Evolutionary conservation across 2,888 invertebrate species (phyloP).

Genomic region (Stenotaenia linearis): DNA sequence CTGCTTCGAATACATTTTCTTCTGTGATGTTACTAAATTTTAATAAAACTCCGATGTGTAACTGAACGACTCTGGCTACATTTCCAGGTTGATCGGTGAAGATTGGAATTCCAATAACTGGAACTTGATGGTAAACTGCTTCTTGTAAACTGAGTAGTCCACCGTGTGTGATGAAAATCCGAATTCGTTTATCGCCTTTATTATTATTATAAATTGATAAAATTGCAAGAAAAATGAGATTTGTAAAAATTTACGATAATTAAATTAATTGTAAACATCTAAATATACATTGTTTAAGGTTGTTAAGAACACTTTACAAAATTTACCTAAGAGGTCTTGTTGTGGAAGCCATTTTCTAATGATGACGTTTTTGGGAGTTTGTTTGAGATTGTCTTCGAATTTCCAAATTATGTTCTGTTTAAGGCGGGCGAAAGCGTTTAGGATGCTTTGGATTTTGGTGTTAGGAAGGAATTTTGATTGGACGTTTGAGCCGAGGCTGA

Average conservation of each 20-base stretch:
- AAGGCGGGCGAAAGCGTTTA: neutral
- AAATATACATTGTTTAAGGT: too few relatives aligned
- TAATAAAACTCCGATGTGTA: neutral
- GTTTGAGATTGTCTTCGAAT: neutral
- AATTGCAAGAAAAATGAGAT: too few relatives aligned
- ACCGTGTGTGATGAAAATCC: neutral
- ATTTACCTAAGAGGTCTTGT: neutral
- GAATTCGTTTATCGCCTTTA: neutral
- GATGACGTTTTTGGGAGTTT: neutral
- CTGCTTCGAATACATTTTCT: neutral
- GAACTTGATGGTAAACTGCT: neutral
- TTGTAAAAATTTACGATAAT: too few relatives aligned
- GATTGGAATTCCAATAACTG: neutral
- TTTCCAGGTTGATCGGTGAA: neutral
- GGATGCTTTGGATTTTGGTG: neutral
- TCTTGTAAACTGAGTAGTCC: neutral
- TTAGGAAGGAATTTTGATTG: neutral
- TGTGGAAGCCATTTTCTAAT: constrained; percentile 10
- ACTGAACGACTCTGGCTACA: neutral
- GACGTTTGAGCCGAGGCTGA: neutral
- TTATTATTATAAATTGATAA: neutral
- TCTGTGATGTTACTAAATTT: neutral
- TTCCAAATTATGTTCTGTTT: constrained; percentile 20
- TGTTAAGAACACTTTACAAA: too few relatives aligned
- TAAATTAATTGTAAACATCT: too few relatives aligned